These are phyloP conservation scores for Olivierus martensii DNA, from an alignment of 1,140 invertebrate genomes.

Conservation along the genomic window DNA sequence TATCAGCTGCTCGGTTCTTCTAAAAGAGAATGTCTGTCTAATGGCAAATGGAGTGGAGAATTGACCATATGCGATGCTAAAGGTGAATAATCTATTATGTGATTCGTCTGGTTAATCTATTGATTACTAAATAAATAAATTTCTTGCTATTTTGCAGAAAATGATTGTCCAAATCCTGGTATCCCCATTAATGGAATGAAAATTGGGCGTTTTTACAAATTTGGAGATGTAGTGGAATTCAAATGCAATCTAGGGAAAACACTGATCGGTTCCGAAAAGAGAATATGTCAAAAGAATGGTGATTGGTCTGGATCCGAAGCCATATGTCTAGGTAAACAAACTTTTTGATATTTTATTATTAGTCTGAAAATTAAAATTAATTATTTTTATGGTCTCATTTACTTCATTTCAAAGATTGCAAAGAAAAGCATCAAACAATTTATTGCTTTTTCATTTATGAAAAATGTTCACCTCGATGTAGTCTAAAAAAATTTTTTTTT, in stretches of 20 bases:
- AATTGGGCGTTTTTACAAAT: slow-evolving; percentile 8
- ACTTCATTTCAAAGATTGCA: no score
- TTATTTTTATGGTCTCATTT: no score
- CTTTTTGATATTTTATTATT: no score
- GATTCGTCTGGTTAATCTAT: no score
- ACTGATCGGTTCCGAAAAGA: slow-evolving; percentile 2
- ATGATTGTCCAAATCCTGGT: slow-evolving; percentile 14
- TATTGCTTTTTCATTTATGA: no score
- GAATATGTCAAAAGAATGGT: background rate
- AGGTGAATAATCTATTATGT: slow-evolving; percentile 3
- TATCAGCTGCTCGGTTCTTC: slow-evolving; percentile 7
- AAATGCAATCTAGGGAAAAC: background rate
- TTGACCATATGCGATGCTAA: slow-evolving; percentile 4
- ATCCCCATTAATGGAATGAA: slow-evolving; percentile 7
- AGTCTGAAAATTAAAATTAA: no score
- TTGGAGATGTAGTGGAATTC: slow-evolving; percentile 5
- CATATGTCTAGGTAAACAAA: slow-evolving; percentile 5
- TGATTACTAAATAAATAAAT: no score
- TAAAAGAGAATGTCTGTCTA: slow-evolving; percentile 5
- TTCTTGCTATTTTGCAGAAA: no score
- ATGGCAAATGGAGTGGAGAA: slow-evolving; percentile 11
- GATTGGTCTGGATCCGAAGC: slow-evolving; percentile 6
- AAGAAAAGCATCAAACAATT: no score
- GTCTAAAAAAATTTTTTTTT: no score
- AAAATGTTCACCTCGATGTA: no score